These are phyloP conservation scores for Hirtodrosophila trivittata DNA, from an alignment of 2,888 invertebrate genomes.

Conservation along the genomic window DNA sequence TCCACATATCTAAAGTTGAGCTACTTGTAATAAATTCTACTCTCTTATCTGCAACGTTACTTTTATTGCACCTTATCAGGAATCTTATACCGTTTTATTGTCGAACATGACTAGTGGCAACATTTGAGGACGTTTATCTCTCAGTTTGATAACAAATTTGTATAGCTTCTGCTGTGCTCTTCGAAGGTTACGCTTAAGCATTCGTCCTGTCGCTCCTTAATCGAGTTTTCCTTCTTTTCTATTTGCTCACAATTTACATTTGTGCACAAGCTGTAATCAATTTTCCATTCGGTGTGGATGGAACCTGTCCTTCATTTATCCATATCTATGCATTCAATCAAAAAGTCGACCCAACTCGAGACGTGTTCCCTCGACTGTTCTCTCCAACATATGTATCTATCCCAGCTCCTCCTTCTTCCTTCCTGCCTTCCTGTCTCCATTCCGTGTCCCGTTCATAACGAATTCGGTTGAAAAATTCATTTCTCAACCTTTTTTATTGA, in stretches of 20 bases:
- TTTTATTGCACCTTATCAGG: background rate
- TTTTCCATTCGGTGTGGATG: slow-evolving; percentile 56
- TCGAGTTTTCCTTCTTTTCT: background rate
- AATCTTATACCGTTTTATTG: slow-evolving; percentile 5
- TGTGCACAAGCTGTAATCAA: slow-evolving; percentile 63
- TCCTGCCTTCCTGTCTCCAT: slow-evolving; percentile 1
- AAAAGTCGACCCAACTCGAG: slow-evolving; percentile 58
- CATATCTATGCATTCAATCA: slow-evolving; percentile 70
- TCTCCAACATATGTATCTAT: background rate
- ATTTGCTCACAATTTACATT: slow-evolving; percentile 46
- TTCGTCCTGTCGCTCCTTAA: background rate
- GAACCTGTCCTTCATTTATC: slow-evolving; percentile 56
- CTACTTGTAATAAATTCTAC: too few species aligned
- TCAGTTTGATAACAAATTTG: slow-evolving; percentile 34
- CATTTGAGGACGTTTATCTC: slow-evolving; percentile 20
- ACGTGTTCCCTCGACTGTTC: slow-evolving; percentile 6
- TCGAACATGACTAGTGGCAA: slow-evolving; percentile 39
- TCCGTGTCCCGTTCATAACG: slow-evolving; percentile 40
- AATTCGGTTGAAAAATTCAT: slow-evolving; percentile 63
- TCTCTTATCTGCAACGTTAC: background rate
- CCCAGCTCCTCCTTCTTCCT: background rate
- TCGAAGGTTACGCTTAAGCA: too few species aligned
- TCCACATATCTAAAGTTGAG: too few species aligned
- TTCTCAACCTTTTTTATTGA: slow-evolving; percentile 39
- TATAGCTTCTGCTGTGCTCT: slow-evolving; percentile 13